Evolutionary conservation across 2,888 invertebrate species (phyloP), one percentile per base, ranked within the genome.

Genomic region (Nymphalis urticae): DNA sequence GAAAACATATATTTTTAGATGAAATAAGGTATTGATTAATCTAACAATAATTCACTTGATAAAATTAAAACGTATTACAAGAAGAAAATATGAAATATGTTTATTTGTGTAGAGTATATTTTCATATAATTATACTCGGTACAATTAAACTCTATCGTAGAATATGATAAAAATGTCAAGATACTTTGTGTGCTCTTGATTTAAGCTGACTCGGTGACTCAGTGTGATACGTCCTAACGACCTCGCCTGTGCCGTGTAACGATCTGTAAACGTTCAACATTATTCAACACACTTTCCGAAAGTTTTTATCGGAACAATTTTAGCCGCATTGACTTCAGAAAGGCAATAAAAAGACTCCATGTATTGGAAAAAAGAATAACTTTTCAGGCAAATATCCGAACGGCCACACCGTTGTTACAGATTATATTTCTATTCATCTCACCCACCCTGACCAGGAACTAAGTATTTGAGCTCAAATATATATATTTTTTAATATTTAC

Each of bases 211-310:
- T 24, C 21, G 48, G 60, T 54, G 59, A 48, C 32, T 53, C 24
- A 47, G 32, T 60, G 32, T 61, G 47, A 42, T 54, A 54, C 51
- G 66, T 54, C 48, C 21, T 47, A 48, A 60, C 48, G 56, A 56
- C 67, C n/a, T 62, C 56, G 42, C 27, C 36, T 48, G 42, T 60
- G 63, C 50, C 59, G 67, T 50, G 67, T 70, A 70, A 67, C 64
- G 67, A 70, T 70, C 70, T 70, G 64, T 64, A 64, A 67, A 70
- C 67, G 67, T 56, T 56, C 60, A n/a, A n/a, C 61, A 64, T 70
- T 56, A 67, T 70, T 67, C 61, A 60, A 63, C 19, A 60, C 56
- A 54, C 63, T 69, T 54, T 61, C 27, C 56, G 62, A 54, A 27
- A 24, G 16, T 62, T 67, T 67, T 67, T 66, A 66, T 62, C 62